Evolutionary conservation across 2,888 invertebrate species (phyloP).

Genomic region (Marasmarcha lunaedactyla): DNA sequence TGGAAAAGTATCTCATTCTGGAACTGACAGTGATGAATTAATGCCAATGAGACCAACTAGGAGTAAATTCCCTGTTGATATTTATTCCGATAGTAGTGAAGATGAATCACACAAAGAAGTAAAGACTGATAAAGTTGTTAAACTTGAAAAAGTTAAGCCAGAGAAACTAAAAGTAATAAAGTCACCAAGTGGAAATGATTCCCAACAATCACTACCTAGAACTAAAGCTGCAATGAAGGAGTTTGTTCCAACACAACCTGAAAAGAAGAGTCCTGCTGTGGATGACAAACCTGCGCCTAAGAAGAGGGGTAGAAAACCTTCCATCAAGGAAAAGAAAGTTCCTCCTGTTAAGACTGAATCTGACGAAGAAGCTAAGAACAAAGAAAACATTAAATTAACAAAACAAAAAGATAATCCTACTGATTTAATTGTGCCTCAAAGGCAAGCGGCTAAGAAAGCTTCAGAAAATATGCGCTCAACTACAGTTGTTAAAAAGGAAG

Average conservation of each 20-base stretch:
- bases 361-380: conserved; percentile 60
- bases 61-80: conserved; percentile 75
- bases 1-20: conserved; percentile 65
- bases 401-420: conserved; percentile 75
- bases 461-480: conserved; percentile 86
- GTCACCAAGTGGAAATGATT: conserved; percentile 75
- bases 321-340: conserved; percentile 51
- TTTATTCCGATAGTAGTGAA: conserved; percentile 88
- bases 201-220: conserved; percentile 76
- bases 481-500: conserved; percentile 61
- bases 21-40: conserved; percentile 84
- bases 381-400: conserved; percentile 54
- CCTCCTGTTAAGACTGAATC: conserved; percentile 30
- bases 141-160: conserved; percentile 46
- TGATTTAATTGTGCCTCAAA: conserved; percentile 88
- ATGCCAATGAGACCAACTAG: conserved; percentile 72
- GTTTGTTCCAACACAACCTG: conserved; percentile 71
- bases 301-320: conserved; percentile 56
- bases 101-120: conserved; percentile 41
- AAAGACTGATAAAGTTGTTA: conserved; percentile 37
- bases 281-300: conserved; percentile 45
- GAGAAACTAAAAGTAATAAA: conserved; percentile 72
- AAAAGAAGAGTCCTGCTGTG: conserved; percentile 29
- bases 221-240: conserved; percentile 90
- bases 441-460: conserved; percentile 92